Evolutionary conservation across 2,797 vertebrate species (phyloP).

Genomic region (Arnoldichthys spilopterus): DNA sequence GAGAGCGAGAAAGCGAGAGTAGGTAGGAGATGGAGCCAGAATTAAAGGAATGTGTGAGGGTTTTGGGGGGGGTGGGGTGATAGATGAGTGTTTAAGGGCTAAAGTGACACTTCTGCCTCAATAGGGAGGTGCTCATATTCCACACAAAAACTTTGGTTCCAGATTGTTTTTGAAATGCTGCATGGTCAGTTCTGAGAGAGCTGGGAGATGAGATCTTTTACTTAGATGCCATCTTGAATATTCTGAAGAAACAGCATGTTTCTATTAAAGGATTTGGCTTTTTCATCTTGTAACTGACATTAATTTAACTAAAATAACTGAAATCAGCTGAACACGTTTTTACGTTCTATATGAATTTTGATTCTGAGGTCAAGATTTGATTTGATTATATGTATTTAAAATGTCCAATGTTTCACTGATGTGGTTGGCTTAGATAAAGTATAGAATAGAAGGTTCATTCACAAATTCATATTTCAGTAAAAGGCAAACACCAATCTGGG

Average conservation of each 20-base stretch:
- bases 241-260: not conserved
- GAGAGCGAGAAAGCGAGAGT: constrained; percentile 26
- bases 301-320: no score
- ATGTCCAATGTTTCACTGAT: no score
- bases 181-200: constrained; percentile 16
- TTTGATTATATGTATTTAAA: no score
- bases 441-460: no score
- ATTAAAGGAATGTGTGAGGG: constrained; percentile 45
- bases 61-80: constrained; percentile 33
- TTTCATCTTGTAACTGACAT: no score
- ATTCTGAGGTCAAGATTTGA: no score
- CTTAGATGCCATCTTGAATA: not conserved
- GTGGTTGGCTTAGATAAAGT: no score
- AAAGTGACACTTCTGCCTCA: constrained; percentile 50
- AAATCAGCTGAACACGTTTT: no score
- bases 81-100: constrained; percentile 60
- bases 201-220: not conserved
- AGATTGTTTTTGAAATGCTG: constrained; percentile 26
- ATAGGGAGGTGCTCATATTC: constrained; percentile 71
- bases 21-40: constrained; percentile 48
- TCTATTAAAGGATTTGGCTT: no score
- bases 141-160: constrained; percentile 47
- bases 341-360: no score
- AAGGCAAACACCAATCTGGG: no score
- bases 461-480: no score